These are phyloP conservation scores for Eurytoma californica DNA, from an alignment of 2,888 invertebrate genomes.

Conservation along the genomic window DNA sequence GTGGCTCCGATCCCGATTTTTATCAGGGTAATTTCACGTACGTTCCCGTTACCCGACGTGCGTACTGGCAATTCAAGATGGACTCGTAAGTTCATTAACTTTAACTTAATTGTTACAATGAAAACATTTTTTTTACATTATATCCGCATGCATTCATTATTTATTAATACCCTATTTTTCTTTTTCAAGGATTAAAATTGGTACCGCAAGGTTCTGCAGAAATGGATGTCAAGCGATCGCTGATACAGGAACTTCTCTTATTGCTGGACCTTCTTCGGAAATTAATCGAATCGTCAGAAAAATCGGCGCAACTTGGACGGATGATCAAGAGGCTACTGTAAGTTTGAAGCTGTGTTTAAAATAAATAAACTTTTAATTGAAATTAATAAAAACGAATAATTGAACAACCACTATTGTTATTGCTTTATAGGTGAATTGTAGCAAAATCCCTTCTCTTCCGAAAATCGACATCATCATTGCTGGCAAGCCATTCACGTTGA, in stretches of 20 bases:
- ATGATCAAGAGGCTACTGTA: constrained; percentile 86
- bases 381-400: too few species aligned
- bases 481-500: constrained; percentile 86
- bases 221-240: constrained; percentile 96
- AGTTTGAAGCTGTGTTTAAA: constrained; percentile 7
- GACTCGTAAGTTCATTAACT: constrained; percentile 77
- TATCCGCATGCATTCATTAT: too few species aligned
- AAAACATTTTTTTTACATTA: too few species aligned
- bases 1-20: constrained; percentile 94
- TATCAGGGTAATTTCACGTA: constrained; percentile 94
- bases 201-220: constrained; percentile 80
- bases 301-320: constrained; percentile 88
- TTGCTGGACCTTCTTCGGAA: constrained; percentile 92
- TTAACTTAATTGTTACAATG: not conserved
- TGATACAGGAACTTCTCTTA: constrained; percentile 96
- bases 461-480: constrained; percentile 85
- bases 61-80: constrained; percentile 99
- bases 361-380: too few species aligned
- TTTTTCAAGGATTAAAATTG: constrained; percentile 76
- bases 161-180: too few species aligned
- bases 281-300: constrained; percentile 87
- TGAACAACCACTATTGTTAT: not conserved
- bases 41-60: constrained; percentile 87
- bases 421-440: constrained; percentile 82
- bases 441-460: constrained; percentile 86